phyloP scores from a whole-genome alignment of 2,888 invertebrate species.

The Scaptomyza polygonia region DNA sequence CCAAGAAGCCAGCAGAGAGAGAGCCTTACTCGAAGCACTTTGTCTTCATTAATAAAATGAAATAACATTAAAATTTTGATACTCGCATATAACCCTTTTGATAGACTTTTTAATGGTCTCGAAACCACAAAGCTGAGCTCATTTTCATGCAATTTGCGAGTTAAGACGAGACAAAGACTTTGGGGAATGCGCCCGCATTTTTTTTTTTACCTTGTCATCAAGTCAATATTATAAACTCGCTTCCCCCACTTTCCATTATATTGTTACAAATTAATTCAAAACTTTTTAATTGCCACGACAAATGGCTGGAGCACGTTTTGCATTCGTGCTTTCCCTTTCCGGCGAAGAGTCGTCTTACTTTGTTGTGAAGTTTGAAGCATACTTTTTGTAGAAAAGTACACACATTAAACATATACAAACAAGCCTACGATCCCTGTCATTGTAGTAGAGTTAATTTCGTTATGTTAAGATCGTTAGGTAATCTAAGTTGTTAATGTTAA shows the following conservation, averaged over 20 bases:
- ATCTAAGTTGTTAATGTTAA: too few species aligned
- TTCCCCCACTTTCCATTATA: constrained; percentile 35
- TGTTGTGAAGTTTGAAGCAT: too few species aligned
- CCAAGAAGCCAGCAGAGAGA: constrained; percentile 14
- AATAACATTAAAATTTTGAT: constrained; percentile 55
- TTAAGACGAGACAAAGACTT: background rate
- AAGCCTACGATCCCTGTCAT: too few species aligned
- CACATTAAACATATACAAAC: too few species aligned
- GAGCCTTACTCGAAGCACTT: constrained; percentile 18
- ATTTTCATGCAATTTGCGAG: constrained; percentile 56
- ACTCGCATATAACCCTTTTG: constrained; percentile 48
- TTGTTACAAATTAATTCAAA: constrained; percentile 69
- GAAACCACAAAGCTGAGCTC: background rate
- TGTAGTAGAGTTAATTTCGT: too few species aligned
- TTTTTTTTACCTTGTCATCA: constrained; percentile 54
- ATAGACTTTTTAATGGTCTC: constrained; percentile 12
- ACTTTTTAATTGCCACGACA: constrained; percentile 77
- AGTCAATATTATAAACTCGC: constrained; percentile 47
- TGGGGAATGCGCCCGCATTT: constrained; percentile 19
- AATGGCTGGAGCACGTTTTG: constrained; percentile 68
- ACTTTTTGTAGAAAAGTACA: too few species aligned
- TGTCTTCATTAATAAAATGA: constrained; percentile 56
- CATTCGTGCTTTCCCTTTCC: constrained; percentile 27
- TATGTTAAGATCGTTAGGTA: too few species aligned
- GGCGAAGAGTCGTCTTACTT: background rate